These are phyloP conservation scores for Turnix velox DNA, from an alignment of 2,113 vertebrate genomes.

Conservation along the genomic window DNA sequence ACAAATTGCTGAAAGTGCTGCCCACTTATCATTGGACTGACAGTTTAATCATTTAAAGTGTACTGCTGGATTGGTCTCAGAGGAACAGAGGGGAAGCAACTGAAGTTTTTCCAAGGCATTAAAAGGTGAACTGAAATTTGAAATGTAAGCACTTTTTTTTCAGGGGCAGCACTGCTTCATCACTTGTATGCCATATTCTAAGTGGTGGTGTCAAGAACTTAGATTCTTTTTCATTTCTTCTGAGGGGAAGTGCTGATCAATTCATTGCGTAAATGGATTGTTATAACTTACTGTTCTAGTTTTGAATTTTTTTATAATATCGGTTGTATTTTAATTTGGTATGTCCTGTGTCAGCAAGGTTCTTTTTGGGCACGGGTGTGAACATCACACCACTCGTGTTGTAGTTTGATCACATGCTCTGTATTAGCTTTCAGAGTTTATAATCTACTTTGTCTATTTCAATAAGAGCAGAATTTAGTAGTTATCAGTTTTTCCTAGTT, in stretches of 20 bases:
- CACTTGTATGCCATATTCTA: neutral
- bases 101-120: neutral
- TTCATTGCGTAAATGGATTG: neutral
- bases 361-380: neutral
- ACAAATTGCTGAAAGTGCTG: constrained; percentile 71
- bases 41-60: constrained; percentile 75
- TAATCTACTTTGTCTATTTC: neutral
- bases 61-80: constrained; percentile 33
- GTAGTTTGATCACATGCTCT: neutral
- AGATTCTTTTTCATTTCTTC: neutral
- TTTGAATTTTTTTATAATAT: neutral
- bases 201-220: neutral
- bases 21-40: constrained; percentile 72
- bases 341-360: fast-evolving
- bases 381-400: fast-evolving
- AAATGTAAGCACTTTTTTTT: neutral
- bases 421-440: neutral
- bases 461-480: neutral
- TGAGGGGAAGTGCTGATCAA: neutral
- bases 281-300: neutral
- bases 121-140: neutral
- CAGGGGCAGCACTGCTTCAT: neutral
- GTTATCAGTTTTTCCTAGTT: neutral
- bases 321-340: neutral
- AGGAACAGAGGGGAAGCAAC: constrained; percentile 13